Percentiles rank a stretch among this genome's conserved stretches.
These are phyloP conservation scores for Paracanthobrama guichenoti DNA, from an alignment of 2,113 vertebrate genomes.

Conservation along the genomic window DNA sequence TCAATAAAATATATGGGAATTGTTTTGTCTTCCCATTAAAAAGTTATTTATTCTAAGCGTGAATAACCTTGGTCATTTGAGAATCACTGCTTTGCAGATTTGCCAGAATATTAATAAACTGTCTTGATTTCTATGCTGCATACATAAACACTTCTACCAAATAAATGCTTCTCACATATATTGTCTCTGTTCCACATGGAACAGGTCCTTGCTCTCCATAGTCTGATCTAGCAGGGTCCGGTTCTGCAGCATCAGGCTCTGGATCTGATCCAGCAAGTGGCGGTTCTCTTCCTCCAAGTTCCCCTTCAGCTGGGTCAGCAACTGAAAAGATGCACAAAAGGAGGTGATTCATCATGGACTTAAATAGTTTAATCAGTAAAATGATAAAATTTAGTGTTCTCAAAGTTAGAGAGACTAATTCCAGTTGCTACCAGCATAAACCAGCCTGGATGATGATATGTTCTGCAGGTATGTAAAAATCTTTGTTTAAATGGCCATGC, in stretches of 20 bases:
- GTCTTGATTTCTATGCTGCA: background rate
- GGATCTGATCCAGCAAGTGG: conserved; percentile 96
- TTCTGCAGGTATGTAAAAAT: background rate
- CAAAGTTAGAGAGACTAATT: background rate
- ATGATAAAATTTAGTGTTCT: no score
- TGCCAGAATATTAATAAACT: background rate
- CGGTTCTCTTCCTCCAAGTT: conserved; percentile 98
- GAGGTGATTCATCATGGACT: background rate
- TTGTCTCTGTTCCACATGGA: conserved; percentile 96
- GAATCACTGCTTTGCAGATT: background rate
- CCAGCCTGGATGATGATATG: background rate
- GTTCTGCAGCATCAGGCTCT: conserved; percentile 97
- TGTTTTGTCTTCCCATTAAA: background rate
- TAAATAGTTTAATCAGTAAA: background rate
- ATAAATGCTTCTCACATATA: conserved; percentile 84
- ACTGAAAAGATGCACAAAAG: conserved; percentile 69
- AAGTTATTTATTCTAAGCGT: background rate
- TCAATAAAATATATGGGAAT: background rate
- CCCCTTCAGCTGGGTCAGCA: conserved; percentile 96
- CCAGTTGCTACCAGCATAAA: background rate
- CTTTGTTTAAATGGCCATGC: background rate
- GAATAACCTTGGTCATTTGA: background rate
- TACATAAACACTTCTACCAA: background rate
- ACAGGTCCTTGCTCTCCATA: conserved; percentile 99
- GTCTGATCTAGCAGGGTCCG: conserved; percentile 95